Evolutionary conservation across 2,888 invertebrate genomes (phyloP).

Genomic region (Hirtodrosophila alboralis): DNA sequence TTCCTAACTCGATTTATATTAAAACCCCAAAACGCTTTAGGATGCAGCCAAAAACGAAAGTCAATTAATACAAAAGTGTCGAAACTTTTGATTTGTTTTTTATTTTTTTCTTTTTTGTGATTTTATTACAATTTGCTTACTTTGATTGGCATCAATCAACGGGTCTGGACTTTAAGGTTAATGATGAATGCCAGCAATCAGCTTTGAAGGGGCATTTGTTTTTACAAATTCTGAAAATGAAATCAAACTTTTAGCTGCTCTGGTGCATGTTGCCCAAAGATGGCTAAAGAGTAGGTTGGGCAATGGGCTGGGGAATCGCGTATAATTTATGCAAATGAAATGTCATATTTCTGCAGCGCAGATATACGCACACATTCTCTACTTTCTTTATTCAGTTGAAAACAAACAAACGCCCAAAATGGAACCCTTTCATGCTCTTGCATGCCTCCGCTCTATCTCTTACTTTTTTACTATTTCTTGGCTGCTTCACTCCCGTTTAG

Average conservation of each 20-base stretch:
- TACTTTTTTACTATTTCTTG: not conserved
- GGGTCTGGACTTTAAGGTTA: conserved; percentile 22
- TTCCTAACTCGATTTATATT: conserved; percentile 54
- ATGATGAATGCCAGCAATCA: conserved; percentile 27
- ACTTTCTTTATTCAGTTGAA: conserved; percentile 14
- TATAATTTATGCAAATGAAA: conserved; percentile 68
- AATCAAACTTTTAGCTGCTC: conserved; percentile 2
- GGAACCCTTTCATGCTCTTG: too few species aligned
- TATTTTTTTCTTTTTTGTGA: too few species aligned
- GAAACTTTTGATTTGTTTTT: conserved; percentile 55
- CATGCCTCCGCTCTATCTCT: too few species aligned
- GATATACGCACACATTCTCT: conserved; percentile 16
- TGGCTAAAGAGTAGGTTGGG: too few species aligned
- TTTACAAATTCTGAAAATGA: conserved; percentile 15
- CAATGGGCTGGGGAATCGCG: conserved; percentile 6
- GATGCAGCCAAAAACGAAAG: conserved; percentile 20
- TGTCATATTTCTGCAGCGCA: conserved; percentile 56
- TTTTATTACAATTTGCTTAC: not conserved
- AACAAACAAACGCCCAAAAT: not conserved
- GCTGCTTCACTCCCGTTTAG: conserved; percentile 12
- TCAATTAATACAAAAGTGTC: conserved; percentile 55
- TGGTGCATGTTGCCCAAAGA: not conserved
- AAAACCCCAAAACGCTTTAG: conserved; percentile 13
- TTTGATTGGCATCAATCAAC: conserved; percentile 47
- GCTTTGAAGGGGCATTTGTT: conserved; percentile 2